Conservation (phyloP, 2,888 invertebrate genomes). For the Trilocha varians region DNA sequence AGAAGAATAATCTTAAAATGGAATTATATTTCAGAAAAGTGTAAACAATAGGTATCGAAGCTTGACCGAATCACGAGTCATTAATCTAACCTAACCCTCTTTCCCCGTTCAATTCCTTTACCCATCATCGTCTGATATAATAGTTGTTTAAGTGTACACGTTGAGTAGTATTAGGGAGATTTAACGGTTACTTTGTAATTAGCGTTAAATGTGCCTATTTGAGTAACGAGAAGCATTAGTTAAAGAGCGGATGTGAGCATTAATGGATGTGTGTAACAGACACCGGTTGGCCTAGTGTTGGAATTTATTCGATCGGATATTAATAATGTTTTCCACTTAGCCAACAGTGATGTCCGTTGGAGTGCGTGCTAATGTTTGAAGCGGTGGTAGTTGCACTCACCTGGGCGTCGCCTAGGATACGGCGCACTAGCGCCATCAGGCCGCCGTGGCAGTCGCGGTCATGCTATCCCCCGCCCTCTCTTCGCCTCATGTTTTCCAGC, state of each 20-base stretch:
- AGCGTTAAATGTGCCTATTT: conserved; percentile 20
- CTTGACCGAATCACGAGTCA: conserved; percentile 34
- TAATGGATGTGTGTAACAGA: neutral
- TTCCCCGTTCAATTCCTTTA: conserved; percentile 43
- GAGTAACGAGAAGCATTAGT: conserved; percentile 9
- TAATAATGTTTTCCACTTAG: neutral
- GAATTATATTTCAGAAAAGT: too few species aligned
- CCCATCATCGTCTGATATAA: conserved; percentile 46
- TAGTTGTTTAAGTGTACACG: conserved; percentile 34
- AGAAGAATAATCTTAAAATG: too few species aligned
- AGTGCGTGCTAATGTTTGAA: conserved; percentile 24
- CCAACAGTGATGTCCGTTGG: conserved; percentile 19
- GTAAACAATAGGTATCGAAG: neutral
- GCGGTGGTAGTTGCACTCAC: conserved; percentile 48
- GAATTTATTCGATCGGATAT: neutral
- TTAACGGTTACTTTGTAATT: conserved; percentile 29
- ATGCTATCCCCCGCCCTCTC: conserved; percentile 65
- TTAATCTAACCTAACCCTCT: conserved; percentile 40
- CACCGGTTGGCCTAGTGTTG: neutral
- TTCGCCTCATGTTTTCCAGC: conserved; percentile 38
- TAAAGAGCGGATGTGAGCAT: conserved; percentile 3
- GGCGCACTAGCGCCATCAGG: conserved; percentile 90
- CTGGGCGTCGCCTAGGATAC: conserved; percentile 90
- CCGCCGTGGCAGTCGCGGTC: conserved; percentile 75
- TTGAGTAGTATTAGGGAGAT: conserved; percentile 28